Conservation (phyloP, 2,888 invertebrate genomes). For the Hypolimnas misippus region DNA sequence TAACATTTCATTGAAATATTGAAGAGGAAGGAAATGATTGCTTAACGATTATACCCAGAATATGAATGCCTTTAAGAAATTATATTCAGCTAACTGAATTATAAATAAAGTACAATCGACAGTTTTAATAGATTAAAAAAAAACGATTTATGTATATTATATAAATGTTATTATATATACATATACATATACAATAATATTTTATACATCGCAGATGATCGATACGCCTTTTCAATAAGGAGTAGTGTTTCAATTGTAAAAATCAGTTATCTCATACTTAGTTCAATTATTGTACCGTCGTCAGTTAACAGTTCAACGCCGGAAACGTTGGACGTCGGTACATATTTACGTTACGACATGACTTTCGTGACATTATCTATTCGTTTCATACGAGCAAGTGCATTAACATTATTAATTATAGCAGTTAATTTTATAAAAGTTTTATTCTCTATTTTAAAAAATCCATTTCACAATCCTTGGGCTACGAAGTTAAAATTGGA, state of each 20-base stretch:
- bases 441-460: slow-evolving; percentile 58
- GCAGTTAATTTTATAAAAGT: slow-evolving; percentile 52
- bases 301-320: slow-evolving; percentile 18
- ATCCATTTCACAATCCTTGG: slow-evolving; percentile 62
- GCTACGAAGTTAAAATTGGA: slow-evolving; percentile 65
- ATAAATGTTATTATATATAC: too few species aligned
- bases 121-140: too few species aligned
- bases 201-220: too few species aligned
- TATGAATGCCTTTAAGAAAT: too few species aligned
- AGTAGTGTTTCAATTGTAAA: not conserved
- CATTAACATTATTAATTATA: slow-evolving; percentile 56
- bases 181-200: too few species aligned
- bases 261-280: not conserved
- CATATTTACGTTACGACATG: slow-evolving; percentile 46
- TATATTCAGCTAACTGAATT: too few species aligned
- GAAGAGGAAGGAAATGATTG: too few species aligned
- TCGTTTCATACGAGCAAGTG: slow-evolving; percentile 55
- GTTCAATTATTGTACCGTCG: not conserved
- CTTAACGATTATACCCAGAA: too few species aligned
- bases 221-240: not conserved
- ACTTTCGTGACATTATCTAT: slow-evolving; percentile 47
- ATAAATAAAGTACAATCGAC: too few species aligned
- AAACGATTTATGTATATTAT: too few species aligned
- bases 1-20: too few species aligned
- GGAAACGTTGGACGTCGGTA: slow-evolving; percentile 13